A percentile compares a stretch with the other conserved stretches of the same genome.
These are phyloP conservation scores for Antheraea pernyi DNA, from an alignment of 1,140 invertebrate genomes.

Conservation along the genomic window DNA sequence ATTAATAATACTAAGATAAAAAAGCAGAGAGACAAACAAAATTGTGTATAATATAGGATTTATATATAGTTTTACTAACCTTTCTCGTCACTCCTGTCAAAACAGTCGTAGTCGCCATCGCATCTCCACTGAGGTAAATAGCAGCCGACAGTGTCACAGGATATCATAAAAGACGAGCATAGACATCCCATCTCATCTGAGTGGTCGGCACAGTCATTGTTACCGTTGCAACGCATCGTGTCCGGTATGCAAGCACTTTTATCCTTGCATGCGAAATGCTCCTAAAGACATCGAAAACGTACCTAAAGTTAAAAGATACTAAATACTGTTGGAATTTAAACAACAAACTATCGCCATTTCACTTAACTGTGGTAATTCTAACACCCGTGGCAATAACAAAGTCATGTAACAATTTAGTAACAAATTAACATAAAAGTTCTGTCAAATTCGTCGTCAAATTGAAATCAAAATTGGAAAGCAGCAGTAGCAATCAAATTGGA, in stretches of 20 bases:
- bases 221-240: constrained; percentile 91
- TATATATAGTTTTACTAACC: constrained; percentile 35
- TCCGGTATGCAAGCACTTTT: constrained; percentile 82
- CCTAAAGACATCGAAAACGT: not conserved
- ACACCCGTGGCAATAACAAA: not conserved
- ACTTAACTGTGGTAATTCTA: not conserved
- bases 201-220: constrained; percentile 92
- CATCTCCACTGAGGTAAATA: constrained; percentile 79
- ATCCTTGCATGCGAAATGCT: constrained; percentile 84
- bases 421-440: too few relatives aligned
- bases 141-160: constrained; percentile 84
- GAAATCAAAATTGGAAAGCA: too few relatives aligned
- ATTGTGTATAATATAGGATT: too few relatives aligned
- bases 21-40: too few relatives aligned
- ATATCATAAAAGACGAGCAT: constrained; percentile 83
- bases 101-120: constrained; percentile 85
- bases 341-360: not conserved
- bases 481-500: too few relatives aligned
- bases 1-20: too few relatives aligned
- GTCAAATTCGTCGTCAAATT: too few relatives aligned
- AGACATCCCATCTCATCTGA: constrained; percentile 95
- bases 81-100: constrained; percentile 81
- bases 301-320: constrained; percentile 39
- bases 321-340: too few relatives aligned
- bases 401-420: too few relatives aligned